These are phyloP conservation scores for Dicycla oo DNA, from an alignment of 2,888 invertebrate species.

Conservation along the genomic window DNA sequence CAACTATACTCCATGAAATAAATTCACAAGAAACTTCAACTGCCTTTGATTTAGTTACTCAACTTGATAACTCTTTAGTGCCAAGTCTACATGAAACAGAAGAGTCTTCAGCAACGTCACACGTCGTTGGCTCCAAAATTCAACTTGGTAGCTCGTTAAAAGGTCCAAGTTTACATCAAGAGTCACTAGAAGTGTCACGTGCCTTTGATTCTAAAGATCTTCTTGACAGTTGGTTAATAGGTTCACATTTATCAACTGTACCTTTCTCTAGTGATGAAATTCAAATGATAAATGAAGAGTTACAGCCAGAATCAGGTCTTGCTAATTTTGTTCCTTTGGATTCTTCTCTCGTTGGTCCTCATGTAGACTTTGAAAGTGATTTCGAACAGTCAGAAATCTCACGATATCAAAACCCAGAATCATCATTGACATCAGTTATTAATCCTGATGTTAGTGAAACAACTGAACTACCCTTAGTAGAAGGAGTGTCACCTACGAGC, in stretches of 20 bases:
- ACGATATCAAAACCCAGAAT: conserved; percentile 5
- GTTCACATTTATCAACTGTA: not conserved
- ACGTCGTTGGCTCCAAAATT: not conserved
- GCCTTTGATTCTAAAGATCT: not conserved
- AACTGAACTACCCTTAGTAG: not conserved
- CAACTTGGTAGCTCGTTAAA: not conserved
- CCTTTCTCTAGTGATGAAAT: conserved; percentile 4
- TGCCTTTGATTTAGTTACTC: not conserved
- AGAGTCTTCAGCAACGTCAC: not conserved
- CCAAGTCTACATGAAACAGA: conserved; percentile 1
- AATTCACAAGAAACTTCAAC: not conserved
- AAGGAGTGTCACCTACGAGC: not conserved
- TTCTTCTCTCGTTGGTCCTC: conserved; percentile 1
- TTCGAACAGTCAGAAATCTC: not conserved
- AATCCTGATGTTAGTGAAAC: not conserved
- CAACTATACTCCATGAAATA: not conserved
- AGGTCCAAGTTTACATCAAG: not conserved
- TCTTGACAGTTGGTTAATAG: conserved; percentile 13
- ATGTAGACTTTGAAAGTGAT: not conserved
- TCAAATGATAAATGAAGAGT: not conserved
- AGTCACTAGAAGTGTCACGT: not conserved
- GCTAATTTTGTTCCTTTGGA: not conserved
- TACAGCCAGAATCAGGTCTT: not conserved
- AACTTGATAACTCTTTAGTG: not conserved
- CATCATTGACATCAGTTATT: not conserved